Base-by-base conservation (phyloP, 2,888 invertebrate genomes). In the Argyresthia goedartella region DNA sequence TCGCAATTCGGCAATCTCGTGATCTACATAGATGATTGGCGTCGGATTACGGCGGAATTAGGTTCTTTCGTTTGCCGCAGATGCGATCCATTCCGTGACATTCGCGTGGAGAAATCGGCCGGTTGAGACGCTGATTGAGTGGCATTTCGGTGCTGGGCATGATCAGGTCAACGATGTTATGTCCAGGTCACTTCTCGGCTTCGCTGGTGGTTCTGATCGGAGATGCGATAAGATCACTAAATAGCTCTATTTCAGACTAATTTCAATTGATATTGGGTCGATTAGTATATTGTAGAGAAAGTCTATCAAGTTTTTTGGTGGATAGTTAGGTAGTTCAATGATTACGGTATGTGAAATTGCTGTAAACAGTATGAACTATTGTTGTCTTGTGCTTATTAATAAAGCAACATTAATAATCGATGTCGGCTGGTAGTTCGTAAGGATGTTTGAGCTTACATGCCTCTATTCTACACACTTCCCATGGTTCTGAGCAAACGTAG, bases 11-110 rank as follows among this genome's bases (percentile, higher is more conserved):
- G 70, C 76, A 72, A 80, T 82, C 78, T 80, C 69, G 68, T 77
- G 81, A 77, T 81, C 86, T 76, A 85, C 78, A 81, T 82, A 74
- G 73, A 69, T 76, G 84, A 85, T 86, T 84, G 77, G 80, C 70
- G 67, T 74, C 79, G 76, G 78, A 78, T 85, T 78, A 74, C 67
- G 72, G 65, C 67, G 71, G 50, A 81, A 82, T 79, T 77, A 67
- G 77, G 72, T 66, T 76, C 64, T 62, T 63, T 64, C 66, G 68
- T 67, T 69, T 63, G 63, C 62, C 62, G 67, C 25, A 25, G 25
- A 25, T 25, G 25, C 25, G 25, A 64, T 73, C 71, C 64, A 69
- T 64, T 70, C 73, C 79, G 75, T 79, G 77, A 81, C 77, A 76
- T 78, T 80, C 69, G 74, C 76, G 71, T 67, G 66, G 78, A 73